Conservation (phyloP, 2,113 vertebrate genomes). For the Phocoena sinus region DNA sequence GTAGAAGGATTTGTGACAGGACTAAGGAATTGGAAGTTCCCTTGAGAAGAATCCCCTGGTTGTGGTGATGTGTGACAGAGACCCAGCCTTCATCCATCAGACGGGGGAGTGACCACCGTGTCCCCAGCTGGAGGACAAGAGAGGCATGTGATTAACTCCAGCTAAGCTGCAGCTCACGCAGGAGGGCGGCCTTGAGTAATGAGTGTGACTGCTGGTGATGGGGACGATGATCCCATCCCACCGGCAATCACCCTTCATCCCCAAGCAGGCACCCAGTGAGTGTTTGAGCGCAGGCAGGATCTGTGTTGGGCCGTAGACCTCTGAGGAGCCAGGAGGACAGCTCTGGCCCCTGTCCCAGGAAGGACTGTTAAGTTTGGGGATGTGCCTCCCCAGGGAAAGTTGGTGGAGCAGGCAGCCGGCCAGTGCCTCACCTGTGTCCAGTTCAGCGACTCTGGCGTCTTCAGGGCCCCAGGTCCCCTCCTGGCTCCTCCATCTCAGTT, state of each 20-base stretch:
- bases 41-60: neutral
- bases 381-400: neutral
- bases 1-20: neutral
- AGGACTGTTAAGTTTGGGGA: neutral
- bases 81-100: neutral
- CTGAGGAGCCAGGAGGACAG: neutral
- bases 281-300: neutral
- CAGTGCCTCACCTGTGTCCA: neutral
- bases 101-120: neutral
- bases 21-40: neutral
- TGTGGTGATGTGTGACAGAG: neutral
- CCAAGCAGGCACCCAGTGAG: accelerated
- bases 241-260: neutral
- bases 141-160: neutral
- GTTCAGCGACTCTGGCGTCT: accelerated
- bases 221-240: accelerated
- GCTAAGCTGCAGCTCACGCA: neutral
- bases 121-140: neutral
- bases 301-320: neutral
- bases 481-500: neutral
- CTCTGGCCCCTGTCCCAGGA: neutral
- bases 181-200: neutral
- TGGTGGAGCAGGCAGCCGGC: neutral
- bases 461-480: neutral
- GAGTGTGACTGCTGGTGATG: accelerated